Evolutionary conservation across 2,797 vertebrate genomes (phyloP).

Genomic region (Muraenolepis orangiensis): DNA sequence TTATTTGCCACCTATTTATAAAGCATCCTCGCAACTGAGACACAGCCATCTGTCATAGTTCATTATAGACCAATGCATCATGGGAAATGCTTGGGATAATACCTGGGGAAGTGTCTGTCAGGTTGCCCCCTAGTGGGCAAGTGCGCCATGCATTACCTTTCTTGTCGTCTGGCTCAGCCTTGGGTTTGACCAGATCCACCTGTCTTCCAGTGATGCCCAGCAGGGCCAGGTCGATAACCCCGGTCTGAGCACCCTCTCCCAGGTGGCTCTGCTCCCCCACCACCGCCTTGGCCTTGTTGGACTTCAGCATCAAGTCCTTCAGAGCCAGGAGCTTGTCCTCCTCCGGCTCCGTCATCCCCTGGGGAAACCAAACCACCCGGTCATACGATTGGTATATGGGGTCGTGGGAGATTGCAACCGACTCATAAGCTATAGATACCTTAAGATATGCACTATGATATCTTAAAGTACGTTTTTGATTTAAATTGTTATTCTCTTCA

Average conservation of each 20-base stretch:
- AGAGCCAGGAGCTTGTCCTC: slow-evolving; percentile 95
- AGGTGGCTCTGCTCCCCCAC: slow-evolving; percentile 89
- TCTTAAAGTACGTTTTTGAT: too few relatives aligned
- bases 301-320: slow-evolving; percentile 97
- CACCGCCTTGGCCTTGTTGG: slow-evolving; percentile 95
- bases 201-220: slow-evolving; percentile 90
- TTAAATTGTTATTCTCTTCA: too few relatives aligned
- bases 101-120: neutral
- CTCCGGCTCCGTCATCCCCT: slow-evolving; percentile 97
- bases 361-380: neutral
- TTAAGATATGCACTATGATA: too few relatives aligned
- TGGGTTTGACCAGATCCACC: slow-evolving; percentile 89
- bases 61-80: neutral
- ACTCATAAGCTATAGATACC: too few relatives aligned
- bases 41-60: too few relatives aligned
- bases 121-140: neutral
- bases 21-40: neutral
- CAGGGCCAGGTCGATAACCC: slow-evolving; percentile 83
- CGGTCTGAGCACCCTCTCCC: slow-evolving; percentile 83
- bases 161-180: slow-evolving; percentile 89
- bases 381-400: neutral
- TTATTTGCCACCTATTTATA: neutral
- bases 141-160: slow-evolving; percentile 66
- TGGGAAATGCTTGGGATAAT: neutral
- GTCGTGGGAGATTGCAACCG: too few relatives aligned